A percentile compares a stretch with the other conserved stretches of the same genome.
phyloP scores from a whole-genome alignment of 2,888 invertebrate genomes.

The Disparrhopalites patrizii region DNA sequence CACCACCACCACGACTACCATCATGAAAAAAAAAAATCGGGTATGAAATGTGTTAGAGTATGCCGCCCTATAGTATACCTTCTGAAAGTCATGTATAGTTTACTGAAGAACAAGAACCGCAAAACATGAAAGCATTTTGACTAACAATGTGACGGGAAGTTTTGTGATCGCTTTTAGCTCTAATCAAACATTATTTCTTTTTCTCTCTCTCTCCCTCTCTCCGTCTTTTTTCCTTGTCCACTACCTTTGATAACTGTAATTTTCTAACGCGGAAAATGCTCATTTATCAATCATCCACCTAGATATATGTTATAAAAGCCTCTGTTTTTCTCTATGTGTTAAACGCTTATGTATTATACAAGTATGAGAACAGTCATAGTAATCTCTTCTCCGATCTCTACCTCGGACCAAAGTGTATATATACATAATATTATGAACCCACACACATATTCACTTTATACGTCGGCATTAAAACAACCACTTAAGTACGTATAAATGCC shows the following conservation, averaged over 20 bases:
- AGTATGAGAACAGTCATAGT: too few relatives aligned
- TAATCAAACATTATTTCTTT: slow-evolving; percentile 47
- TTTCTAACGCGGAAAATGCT: slow-evolving; percentile 46
- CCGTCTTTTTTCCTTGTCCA: slow-evolving; percentile 4
- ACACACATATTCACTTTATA: slow-evolving; percentile 5
- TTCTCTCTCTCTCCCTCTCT: slow-evolving; percentile 18
- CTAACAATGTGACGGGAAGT: slow-evolving; percentile 14
- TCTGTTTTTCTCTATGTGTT: slow-evolving; percentile 32
- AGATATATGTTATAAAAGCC: too few relatives aligned
- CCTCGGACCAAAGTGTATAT: too few relatives aligned
- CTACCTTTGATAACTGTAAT: slow-evolving; percentile 44
- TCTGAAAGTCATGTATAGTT: slow-evolving; percentile 1
- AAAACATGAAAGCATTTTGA: neutral
- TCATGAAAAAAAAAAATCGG: neutral
- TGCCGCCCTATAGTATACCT: neutral
- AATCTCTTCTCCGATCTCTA: slow-evolving; percentile 9
- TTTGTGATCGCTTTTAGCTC: slow-evolving; percentile 26
- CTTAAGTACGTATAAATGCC: slow-evolving; percentile 3
- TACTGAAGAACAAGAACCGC: neutral
- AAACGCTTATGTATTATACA: too few relatives aligned
- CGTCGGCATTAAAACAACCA: neutral
- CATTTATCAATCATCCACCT: slow-evolving; percentile 47
- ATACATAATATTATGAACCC: slow-evolving; percentile 22
- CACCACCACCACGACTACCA: slow-evolving; percentile 6
- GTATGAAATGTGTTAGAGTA: neutral